Percentiles rank a stretch among this genome's conserved stretches.
Conservation (phyloP, 2,797 vertebrate species). For the Spinus pinus region DNA sequence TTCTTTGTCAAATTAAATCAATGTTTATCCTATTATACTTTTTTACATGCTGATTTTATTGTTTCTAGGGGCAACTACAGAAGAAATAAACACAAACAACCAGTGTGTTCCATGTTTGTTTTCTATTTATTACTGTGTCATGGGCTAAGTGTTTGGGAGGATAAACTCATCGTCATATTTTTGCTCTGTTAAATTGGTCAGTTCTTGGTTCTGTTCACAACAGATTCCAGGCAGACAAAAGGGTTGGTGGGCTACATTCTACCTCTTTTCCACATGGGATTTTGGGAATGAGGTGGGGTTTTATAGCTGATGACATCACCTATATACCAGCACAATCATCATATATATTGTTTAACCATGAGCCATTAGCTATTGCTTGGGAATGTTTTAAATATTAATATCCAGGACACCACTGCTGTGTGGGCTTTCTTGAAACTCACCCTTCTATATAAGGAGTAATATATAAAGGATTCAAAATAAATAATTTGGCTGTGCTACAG, state of each 20-base stretch:
- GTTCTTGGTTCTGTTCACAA: neutral
- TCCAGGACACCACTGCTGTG: neutral
- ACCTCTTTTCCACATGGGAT: neutral
- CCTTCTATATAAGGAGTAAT: neutral
- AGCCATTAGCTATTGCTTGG: neutral
- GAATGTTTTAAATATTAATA: neutral
- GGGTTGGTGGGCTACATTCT: neutral
- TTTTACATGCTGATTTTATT: constrained; percentile 39
- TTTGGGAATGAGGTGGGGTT: neutral
- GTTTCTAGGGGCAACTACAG: constrained; percentile 64
- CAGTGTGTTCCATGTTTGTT: neutral
- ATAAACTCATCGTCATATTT: neutral
- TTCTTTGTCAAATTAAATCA: neutral
- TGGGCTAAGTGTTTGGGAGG: neutral
- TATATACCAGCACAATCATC: neutral
- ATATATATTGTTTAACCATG: neutral
- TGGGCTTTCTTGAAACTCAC: neutral
- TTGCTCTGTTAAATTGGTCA: neutral
- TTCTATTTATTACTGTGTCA: constrained; percentile 26
- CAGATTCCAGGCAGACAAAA: neutral
- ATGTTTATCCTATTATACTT: neutral
- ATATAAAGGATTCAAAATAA: neutral
- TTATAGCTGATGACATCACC: neutral
- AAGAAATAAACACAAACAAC: constrained; percentile 18
- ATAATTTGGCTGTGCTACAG: neutral